These are phyloP conservation scores for Anthopleura sola DNA, from an alignment of 64 coral and sea anemone species.

Conservation along the genomic window DNA sequence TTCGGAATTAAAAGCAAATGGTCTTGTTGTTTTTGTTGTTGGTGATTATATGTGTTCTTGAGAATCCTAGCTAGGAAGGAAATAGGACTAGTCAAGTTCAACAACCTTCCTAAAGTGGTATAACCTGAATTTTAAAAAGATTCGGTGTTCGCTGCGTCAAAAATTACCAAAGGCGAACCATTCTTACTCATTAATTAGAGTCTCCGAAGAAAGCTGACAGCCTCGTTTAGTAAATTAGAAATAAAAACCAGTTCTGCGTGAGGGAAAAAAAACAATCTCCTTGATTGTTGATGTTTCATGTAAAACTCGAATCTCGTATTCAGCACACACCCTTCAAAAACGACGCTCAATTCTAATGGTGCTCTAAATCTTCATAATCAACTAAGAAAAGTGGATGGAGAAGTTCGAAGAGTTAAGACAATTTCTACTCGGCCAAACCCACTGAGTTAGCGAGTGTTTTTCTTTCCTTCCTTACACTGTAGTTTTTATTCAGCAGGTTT, in stretches of 20 bases:
- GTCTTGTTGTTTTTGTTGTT: background rate
- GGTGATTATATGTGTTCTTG: constrained; percentile 23
- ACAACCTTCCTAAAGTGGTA: background rate
- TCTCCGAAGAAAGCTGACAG: constrained; percentile 17
- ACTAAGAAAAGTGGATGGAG: background rate
- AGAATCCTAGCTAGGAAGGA: background rate
- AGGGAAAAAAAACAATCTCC: background rate
- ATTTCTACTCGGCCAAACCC: background rate
- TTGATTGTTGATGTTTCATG: background rate
- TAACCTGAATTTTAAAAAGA: too few relatives aligned
- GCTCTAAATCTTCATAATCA: background rate
- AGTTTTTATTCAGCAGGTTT: constrained; percentile 69
- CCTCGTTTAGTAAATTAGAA: constrained; percentile 43
- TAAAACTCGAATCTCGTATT: background rate
- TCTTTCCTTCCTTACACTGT: background rate
- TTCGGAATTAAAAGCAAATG: background rate
- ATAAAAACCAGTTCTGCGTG: background rate
- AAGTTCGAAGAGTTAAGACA: background rate
- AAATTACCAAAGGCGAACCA: constrained; percentile 74
- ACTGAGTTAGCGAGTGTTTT: background rate
- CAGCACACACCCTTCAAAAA: background rate
- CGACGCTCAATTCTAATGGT: background rate
- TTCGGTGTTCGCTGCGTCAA: constrained; percentile 52
- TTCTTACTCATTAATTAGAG: constrained; percentile 95
- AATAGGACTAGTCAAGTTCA: background rate